A percentile compares a stretch with the other conserved stretches of the same genome.
Conservation (phyloP, 2,113 vertebrate genomes). For the Oriolus oriolus region DNA sequence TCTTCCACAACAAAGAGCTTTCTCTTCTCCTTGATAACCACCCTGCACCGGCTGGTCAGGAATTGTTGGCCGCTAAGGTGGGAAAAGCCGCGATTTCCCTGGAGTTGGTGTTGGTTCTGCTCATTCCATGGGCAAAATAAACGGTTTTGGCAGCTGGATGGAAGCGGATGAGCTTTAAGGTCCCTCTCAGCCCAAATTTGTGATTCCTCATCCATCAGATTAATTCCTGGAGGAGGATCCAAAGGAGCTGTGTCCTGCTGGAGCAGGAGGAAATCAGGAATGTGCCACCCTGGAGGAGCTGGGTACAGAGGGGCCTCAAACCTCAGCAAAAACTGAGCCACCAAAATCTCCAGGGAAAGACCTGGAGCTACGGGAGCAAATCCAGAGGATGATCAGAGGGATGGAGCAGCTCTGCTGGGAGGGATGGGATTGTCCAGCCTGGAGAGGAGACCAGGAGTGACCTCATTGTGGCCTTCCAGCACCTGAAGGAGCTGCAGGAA, state of each 20-base stretch:
- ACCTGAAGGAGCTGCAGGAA: background rate
- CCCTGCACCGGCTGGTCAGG: background rate
- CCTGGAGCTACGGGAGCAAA: background rate
- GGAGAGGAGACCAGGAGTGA: background rate
- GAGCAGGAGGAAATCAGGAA: background rate
- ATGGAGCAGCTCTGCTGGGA: background rate
- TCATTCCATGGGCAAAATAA: background rate
- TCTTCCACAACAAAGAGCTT: background rate
- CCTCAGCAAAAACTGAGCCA: background rate
- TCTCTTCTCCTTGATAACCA: background rate
- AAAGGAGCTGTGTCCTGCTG: background rate
- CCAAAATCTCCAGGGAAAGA: background rate
- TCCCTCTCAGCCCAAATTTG: background rate
- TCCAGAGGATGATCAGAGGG: background rate
- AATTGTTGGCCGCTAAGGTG: background rate
- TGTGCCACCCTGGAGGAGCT: rapidly evolving
- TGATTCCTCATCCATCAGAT: rapidly evolving
- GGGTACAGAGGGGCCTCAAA: background rate
- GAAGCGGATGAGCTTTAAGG: background rate
- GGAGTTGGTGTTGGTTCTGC: background rate
- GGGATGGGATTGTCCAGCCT: background rate
- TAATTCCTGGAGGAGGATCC: background rate
- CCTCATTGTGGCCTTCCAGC: rapidly evolving
- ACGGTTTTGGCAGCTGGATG: background rate
- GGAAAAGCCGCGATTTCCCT: background rate